Base-by-base conservation (phyloP, 2,888 invertebrate species). In the Melangyna quadrimaculata region DNA sequence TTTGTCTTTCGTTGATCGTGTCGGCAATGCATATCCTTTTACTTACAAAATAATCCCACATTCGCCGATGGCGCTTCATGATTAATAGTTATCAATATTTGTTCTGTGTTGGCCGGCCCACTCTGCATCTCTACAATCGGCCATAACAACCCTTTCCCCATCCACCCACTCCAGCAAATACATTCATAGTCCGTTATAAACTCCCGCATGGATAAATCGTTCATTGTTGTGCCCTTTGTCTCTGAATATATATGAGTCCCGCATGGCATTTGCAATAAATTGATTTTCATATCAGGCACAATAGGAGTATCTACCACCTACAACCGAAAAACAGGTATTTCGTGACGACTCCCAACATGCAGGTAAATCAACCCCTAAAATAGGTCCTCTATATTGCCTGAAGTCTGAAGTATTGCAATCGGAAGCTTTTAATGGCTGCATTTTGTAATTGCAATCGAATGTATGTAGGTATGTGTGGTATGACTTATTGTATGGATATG, bases 51-150 rank as follows among this genome's bases (percentile, higher is more conserved):
- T 77, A n/a, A 77, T 71, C 35, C 65, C 35, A 65, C 65, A 48
- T 61, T 79, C 51, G 79, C 79, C 65, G 14, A 32, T 67, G 75
- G 83, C 75, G 73, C 67, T 79, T 71, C 79, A 79, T 84, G 83
- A 84, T 84, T 79, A 79, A 84, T 84, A 75, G 83, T 51, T 75
- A 84, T 79, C 83, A 84, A 84, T 84, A 84, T 84, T 84, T 79
- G 71, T 72, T 70, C 71, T 71, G 70, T 59, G 43, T n/a, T 22
- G 70, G n/a, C 8, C 17, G n/a, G n/a, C 17, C 22, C 69, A 3
- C n/a, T 8, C 32, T n/a, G 1, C 14, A 2, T n/a, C 7, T 12
- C 17, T 19, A 24, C 8, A 6, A 14, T 4, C 24, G 12, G 17
- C 32, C n/a, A 27, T 53, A 27, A 53, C 14, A 27, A 29, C 14